Evolutionary conservation across 2,888 invertebrate species (phyloP), one percentile per base, ranked within the genome.

Genomic region (Periphyllus acericola): DNA sequence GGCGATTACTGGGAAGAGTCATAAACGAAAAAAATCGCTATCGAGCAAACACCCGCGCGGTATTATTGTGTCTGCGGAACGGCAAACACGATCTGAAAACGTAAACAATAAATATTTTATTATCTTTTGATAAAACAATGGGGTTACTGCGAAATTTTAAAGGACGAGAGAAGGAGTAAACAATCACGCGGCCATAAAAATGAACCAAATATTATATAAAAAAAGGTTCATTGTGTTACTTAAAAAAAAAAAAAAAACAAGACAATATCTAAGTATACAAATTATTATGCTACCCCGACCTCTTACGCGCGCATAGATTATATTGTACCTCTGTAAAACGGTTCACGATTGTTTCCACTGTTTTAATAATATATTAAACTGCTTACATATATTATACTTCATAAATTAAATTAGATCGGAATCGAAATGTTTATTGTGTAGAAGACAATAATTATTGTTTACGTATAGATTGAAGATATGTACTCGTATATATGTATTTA

Each of bases 31-130:
- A 80, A 80, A 68, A 29, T 68, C n/a, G 81, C 81, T 81, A 11
- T 68, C 29, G 81, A 81, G 81, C 81, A 68, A 68, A 81, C 68
- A 46, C 68, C 29, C 81, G n/a, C n/a, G n/a, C n/a, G 29, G 32
- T 60, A 40, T 75, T 81, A 81, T 74, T 74, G 36, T 74, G 72
- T 72, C 72, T 68, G 25, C 25, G 19, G 19, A 83, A 36, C 21
- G n/a, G 71, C 21, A 79, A 79, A 79, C 79, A 79, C 85, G 85
- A 86, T 71, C 36, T 55, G 68, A 71, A 40, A 86, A 79, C 68
- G 79, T 79, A 86, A 79, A 86, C 85, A 71, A 79, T 86, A 86
- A 86, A 79, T 86, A 86, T 86, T 79, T 86, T 52, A 78, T 79
- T 86, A 79, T 68, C 79, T 86, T 55, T 86, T 79, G 29, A 72